Evolutionary conservation across 2,113 vertebrate genomes (phyloP).

Genomic region (Scolopax mira): DNA sequence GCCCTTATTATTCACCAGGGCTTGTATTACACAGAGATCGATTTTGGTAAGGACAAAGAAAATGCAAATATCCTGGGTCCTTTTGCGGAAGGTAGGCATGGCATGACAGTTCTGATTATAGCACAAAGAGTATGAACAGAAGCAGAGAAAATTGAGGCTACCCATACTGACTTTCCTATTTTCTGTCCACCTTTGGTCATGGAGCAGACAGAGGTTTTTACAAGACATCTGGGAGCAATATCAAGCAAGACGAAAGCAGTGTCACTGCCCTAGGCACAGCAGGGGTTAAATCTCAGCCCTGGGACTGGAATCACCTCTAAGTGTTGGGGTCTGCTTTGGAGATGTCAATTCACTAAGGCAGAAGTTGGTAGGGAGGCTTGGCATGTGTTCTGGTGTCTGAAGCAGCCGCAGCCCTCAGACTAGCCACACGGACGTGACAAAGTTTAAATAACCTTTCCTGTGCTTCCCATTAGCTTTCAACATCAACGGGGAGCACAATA

Average conservation of each 20-base stretch:
- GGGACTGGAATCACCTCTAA: background rate
- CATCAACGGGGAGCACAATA: background rate
- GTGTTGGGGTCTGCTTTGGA: background rate
- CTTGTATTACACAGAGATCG: background rate
- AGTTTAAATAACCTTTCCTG: background rate
- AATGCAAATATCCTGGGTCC: background rate
- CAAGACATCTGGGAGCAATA: background rate
- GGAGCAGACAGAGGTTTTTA: background rate
- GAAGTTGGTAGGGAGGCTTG: background rate
- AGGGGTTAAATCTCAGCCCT: background rate
- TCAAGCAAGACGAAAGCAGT: background rate
- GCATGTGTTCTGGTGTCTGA: background rate
- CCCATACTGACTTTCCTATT: background rate
- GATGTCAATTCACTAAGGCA: background rate
- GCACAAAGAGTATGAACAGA: background rate
- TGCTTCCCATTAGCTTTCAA: background rate
- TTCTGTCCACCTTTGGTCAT: background rate
- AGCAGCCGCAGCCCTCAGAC: background rate
- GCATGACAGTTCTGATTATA: background rate
- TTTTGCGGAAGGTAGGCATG: background rate
- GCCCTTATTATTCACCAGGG: background rate
- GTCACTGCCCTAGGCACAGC: background rate
- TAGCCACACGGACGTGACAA: background rate
- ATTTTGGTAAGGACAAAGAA: background rate
- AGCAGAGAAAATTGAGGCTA: background rate